Conservation (phyloP, 2,113 vertebrate species). For the Odocoileus virginianus region DNA sequence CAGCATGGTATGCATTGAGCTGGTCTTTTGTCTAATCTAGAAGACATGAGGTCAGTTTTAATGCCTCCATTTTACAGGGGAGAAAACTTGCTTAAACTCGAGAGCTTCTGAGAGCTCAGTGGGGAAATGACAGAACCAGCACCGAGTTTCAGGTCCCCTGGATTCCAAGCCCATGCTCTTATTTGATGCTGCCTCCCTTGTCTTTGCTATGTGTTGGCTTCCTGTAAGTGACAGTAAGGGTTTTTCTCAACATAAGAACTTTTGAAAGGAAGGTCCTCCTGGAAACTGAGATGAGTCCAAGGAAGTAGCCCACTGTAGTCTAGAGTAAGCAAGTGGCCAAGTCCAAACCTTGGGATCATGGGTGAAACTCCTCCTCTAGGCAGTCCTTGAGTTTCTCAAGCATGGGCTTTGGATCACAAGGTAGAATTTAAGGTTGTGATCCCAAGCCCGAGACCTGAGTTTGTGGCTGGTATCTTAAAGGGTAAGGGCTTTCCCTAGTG, state of each 20-base stretch:
- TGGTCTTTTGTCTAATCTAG: too few species aligned
- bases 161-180: too few species aligned
- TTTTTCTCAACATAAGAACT: background rate
- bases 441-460: background rate
- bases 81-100: background rate
- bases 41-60: background rate
- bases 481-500: background rate
- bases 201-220: background rate
- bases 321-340: background rate
- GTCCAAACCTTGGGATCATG: background rate
- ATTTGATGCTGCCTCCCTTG: background rate
- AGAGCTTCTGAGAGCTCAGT: fast-evolving
- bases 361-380: background rate
- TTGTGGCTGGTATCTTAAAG: background rate
- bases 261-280: background rate
- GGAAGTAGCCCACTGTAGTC: background rate
- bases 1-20: background rate
- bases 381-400: background rate
- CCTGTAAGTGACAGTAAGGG: background rate
- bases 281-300: background rate
- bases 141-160: too few species aligned
- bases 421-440: fast-evolving
- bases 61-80: background rate
- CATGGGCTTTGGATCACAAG: fast-evolving
- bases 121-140: background rate